Conservation (phyloP, 2,113 vertebrate species). For the Ceyx melanurus region DNA sequence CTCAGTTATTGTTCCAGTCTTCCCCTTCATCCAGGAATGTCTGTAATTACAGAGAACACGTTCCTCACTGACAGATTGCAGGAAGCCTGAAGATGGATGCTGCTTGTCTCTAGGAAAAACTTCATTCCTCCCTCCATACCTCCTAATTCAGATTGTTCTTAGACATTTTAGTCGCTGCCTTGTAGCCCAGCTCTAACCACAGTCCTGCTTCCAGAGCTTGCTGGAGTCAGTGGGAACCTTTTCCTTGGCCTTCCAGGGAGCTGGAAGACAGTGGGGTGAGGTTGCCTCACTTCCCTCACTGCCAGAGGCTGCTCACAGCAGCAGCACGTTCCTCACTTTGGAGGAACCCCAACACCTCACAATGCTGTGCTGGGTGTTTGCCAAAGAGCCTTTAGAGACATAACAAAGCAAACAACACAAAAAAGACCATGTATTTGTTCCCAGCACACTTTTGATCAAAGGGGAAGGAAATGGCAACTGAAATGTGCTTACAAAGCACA, state of each 20-base stretch:
- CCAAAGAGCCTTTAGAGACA: not conserved
- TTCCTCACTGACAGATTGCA: slow-evolving; percentile 29
- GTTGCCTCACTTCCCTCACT: not conserved
- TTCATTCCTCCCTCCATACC: not conserved
- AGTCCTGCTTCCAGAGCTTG: not conserved
- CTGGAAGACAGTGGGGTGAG: not conserved
- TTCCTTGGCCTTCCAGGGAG: not conserved
- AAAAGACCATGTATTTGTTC: not conserved
- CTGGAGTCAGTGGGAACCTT: not conserved
- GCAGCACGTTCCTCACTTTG: rapidly evolving
- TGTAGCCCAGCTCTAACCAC: not conserved
- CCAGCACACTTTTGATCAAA: not conserved
- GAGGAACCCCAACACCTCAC: not conserved
- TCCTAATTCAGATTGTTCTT: not conserved
- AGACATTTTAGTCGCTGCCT: not conserved
- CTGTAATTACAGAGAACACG: slow-evolving; percentile 32
- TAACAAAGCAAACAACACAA: not conserved
- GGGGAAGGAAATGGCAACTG: not conserved
- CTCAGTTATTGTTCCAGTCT: not conserved
- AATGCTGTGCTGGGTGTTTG: not conserved
- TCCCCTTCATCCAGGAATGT: slow-evolving; percentile 24
- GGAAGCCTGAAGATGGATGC: not conserved
- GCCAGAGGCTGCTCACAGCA: not conserved
- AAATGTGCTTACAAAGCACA: not conserved
- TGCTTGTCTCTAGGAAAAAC: not conserved